A percentile compares a stretch with the other conserved stretches of the same genome.
These are phyloP conservation scores for Chrysolina haemoptera DNA, from an alignment of 2,888 invertebrate genomes.

Conservation along the genomic window DNA sequence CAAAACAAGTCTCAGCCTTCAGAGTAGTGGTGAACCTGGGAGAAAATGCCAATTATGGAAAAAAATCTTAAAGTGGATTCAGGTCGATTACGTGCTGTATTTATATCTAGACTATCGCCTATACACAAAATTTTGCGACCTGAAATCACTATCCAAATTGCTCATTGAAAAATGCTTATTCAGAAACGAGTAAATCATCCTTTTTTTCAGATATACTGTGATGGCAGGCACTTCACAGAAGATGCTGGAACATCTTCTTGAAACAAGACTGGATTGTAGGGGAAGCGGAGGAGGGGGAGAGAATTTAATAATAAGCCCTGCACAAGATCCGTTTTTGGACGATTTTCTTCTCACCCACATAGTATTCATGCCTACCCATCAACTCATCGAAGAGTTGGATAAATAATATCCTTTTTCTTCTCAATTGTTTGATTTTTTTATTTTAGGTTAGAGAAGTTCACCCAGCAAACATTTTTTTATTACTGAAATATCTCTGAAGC, in stretches of 20 bases:
- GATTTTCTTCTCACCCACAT: conserved; percentile 88
- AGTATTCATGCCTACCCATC: conserved; percentile 85
- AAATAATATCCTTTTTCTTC: conserved; percentile 82
- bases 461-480: background rate
- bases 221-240: conserved; percentile 91
- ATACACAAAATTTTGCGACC: no score
- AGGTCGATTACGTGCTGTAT: no score
- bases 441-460: background rate
- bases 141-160: no score
- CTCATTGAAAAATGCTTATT: no score
- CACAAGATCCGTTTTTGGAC: conserved; percentile 83
- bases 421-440: conserved; percentile 2
- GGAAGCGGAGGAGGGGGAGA: conserved; percentile 71
- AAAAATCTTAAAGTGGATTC: no score
- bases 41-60: no score
- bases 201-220: conserved; percentile 80
- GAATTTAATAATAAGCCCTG: conserved; percentile 64
- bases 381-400: conserved; percentile 81
- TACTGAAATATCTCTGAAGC: no score
- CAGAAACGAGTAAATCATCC: no score
- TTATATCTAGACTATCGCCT: no score
- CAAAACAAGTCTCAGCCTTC: no score
- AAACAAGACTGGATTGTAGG: conserved; percentile 81
- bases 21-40: no score
- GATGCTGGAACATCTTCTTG: conserved; percentile 88